These are phyloP conservation scores for Bucorvus abyssinicus DNA, from an alignment of 2,797 vertebrate genomes.

Conservation along the genomic window DNA sequence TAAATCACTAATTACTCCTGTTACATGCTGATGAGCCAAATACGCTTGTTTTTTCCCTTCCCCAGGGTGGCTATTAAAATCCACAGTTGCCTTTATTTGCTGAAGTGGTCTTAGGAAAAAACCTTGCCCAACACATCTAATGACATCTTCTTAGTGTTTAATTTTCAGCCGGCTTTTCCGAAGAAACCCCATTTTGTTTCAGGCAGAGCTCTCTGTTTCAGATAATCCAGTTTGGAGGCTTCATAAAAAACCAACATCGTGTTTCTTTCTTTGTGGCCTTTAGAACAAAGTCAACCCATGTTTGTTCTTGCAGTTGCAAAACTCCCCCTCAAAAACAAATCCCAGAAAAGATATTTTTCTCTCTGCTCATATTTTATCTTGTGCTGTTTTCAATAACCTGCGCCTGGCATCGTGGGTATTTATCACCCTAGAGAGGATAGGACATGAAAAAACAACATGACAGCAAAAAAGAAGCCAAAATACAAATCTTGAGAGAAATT, in stretches of 20 bases:
- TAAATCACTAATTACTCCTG: neutral
- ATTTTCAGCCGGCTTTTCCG: neutral
- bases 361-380: neutral
- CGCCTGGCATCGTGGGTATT: neutral
- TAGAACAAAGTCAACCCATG: neutral
- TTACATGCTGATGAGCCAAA: neutral
- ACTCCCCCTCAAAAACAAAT: neutral
- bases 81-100: neutral
- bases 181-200: neutral
- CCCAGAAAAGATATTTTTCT: neutral
- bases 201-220: neutral
- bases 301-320: slow-evolving; percentile 6
- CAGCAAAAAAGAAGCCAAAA: neutral
- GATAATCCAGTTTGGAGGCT: neutral
- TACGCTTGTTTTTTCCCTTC: neutral
- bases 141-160: neutral
- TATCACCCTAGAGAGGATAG: neutral
- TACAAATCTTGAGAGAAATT: neutral
- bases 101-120: neutral
- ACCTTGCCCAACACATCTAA: neutral
- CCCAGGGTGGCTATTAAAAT: neutral
- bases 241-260: neutral
- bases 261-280: neutral
- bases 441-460: neutral
- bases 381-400: slow-evolving; percentile 24